These are phyloP conservation scores for Agrochola circellaris DNA, from an alignment of 2,888 invertebrate genomes.

Conservation along the genomic window DNA sequence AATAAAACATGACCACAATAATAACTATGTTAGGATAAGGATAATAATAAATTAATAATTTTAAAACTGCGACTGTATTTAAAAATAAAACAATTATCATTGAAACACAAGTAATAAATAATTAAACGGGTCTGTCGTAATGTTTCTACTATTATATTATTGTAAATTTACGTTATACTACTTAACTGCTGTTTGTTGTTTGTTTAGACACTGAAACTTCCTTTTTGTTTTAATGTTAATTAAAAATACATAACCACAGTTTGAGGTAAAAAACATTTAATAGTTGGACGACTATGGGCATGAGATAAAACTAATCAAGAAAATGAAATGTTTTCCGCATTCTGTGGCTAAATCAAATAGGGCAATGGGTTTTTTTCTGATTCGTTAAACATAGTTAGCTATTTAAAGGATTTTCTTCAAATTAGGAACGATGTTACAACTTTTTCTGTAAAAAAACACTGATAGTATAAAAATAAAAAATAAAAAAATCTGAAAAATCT, in stretches of 20 bases:
- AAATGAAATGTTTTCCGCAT: slow-evolving; percentile 15
- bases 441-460: background rate
- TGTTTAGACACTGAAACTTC: slow-evolving; percentile 1
- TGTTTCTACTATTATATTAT: slow-evolving; percentile 22
- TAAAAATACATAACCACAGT: slow-evolving; percentile 14
- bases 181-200: background rate
- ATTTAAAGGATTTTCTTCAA: too few relatives aligned
- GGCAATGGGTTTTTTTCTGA: background rate
- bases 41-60: slow-evolving; percentile 59
- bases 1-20: slow-evolving; percentile 47
- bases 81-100: slow-evolving; percentile 58
- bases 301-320: slow-evolving; percentile 27
- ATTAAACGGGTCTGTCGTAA: slow-evolving; percentile 31
- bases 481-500: background rate
- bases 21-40: slow-evolving; percentile 50
- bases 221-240: slow-evolving; percentile 18
- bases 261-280: slow-evolving; percentile 34
- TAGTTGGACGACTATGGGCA: background rate
- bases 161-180: slow-evolving; percentile 7
- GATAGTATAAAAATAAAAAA: background rate
- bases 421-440: background rate
- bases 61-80: slow-evolving; percentile 46
- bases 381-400: accelerated
- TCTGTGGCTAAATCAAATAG: background rate
- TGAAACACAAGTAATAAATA: slow-evolving; percentile 31